phyloP scores from a whole-genome alignment of 2,797 vertebrate genomes.

The Champsocephalus gunnari region DNA sequence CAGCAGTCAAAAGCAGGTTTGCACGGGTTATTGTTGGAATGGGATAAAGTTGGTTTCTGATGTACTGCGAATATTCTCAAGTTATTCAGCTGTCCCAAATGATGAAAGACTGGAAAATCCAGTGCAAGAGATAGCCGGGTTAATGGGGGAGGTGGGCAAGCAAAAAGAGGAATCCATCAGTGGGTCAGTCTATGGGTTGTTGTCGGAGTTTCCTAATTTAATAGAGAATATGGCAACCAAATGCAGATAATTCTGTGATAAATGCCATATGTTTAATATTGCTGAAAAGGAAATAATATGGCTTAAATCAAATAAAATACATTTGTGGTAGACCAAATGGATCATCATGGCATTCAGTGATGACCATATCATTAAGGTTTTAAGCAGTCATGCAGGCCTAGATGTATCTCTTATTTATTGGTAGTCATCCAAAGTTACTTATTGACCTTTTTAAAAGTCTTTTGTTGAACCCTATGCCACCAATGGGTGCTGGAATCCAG shows the following conservation, averaged over 20 bases:
- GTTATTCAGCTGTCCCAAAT: conserved; percentile 11
- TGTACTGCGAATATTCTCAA: conserved; percentile 21
- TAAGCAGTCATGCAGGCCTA: neutral
- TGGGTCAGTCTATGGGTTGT: neutral
- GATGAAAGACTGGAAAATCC: conserved; percentile 26
- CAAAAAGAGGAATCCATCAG: conserved; percentile 18
- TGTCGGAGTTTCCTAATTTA: conserved; percentile 20
- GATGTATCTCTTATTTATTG: neutral
- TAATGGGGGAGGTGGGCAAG: neutral
- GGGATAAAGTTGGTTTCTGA: conserved; percentile 14
- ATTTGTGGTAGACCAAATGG: neutral
- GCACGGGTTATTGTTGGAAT: neutral
- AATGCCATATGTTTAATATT: neutral
- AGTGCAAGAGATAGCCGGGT: conserved; percentile 12
- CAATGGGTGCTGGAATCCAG: conserved; percentile 49
- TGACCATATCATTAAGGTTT: neutral
- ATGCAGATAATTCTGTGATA: neutral
- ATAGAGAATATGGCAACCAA: conserved; percentile 1
- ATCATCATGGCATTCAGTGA: neutral
- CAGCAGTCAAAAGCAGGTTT: conserved; percentile 18
- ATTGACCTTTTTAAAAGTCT: neutral
- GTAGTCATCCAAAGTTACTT: conserved; percentile 3
- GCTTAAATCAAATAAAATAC: neutral
- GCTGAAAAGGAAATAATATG: neutral
- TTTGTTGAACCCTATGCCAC: conserved; percentile 1